Percentiles rank a stretch among this genome's conserved stretches.
These are phyloP conservation scores for Congeria kusceri DNA, from an alignment of 2,888 invertebrate species.

Conservation along the genomic window DNA sequence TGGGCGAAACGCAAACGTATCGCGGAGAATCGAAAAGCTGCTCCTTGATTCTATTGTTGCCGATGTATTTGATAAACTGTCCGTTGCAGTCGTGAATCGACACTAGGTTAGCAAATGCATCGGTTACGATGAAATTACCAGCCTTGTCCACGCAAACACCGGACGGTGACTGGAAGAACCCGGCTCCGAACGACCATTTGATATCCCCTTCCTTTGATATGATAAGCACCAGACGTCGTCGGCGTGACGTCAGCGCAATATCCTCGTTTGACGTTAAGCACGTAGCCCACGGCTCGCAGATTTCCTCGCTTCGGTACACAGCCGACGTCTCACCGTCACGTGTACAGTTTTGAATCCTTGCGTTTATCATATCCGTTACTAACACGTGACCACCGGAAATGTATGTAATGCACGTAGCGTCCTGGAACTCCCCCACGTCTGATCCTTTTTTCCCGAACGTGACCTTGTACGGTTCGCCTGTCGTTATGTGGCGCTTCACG, in stretches of 20 bases:
- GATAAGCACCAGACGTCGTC: constrained; percentile 68
- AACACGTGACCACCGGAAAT: constrained; percentile 67
- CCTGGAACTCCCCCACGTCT: constrained; percentile 59
- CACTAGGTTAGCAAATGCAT: constrained; percentile 85
- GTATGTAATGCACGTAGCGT: constrained; percentile 63
- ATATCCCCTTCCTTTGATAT: constrained; percentile 64
- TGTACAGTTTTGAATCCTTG: constrained; percentile 71
- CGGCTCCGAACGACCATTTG: constrained; percentile 67
- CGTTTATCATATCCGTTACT: constrained; percentile 77
- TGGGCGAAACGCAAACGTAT: constrained; percentile 85
- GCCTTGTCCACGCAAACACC: constrained; percentile 78
- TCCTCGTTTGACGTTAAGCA: constrained; percentile 65
- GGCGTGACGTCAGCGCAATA: constrained; percentile 73
- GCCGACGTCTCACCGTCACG: constrained; percentile 63
- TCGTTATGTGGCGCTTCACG: not conserved
- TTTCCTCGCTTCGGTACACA: constrained; percentile 62
- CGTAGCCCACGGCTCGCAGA: constrained; percentile 74
- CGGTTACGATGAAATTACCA: constrained; percentile 85
- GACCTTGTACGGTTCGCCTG: constrained; percentile 1
- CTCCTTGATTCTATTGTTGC: constrained; percentile 82
- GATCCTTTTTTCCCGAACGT: constrained; percentile 65
- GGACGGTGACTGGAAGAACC: constrained; percentile 72
- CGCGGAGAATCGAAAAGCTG: constrained; percentile 86
- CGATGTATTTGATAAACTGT: constrained; percentile 76
- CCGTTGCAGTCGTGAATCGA: constrained; percentile 84